phyloP scores from a whole-genome alignment of 2,113 vertebrate genomes.

The Haemorhous mexicanus region DNA sequence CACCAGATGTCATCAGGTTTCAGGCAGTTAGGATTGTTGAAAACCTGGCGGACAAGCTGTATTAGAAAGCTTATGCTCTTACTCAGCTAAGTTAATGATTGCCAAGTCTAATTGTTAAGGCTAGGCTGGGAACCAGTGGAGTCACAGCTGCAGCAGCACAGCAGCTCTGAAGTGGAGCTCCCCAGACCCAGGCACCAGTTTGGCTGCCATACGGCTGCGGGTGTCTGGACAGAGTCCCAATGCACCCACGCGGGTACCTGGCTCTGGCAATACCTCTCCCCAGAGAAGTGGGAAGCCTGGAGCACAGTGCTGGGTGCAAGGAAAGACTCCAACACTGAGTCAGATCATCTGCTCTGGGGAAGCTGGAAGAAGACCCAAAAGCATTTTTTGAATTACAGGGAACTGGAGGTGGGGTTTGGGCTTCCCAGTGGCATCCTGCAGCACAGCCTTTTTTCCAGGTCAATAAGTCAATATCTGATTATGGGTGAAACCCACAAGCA shows the following conservation, averaged over 20 bases:
- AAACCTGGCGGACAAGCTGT: not conserved
- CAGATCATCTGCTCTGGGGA: not conserved
- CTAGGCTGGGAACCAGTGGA: not conserved
- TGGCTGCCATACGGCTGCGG: rapidly evolving
- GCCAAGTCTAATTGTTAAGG: not conserved
- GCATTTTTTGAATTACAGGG: not conserved
- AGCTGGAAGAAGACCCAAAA: not conserved
- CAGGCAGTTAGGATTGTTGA: not conserved
- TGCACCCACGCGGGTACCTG: not conserved
- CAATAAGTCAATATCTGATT: not conserved
- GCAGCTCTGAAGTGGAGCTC: not conserved
- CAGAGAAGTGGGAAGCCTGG: not conserved
- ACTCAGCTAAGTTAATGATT: not conserved
- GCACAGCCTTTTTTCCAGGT: not conserved
- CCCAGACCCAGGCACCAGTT: too few relatives aligned
- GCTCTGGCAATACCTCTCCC: not conserved
- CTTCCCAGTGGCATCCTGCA: rapidly evolving
- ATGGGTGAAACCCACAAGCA: rapidly evolving
- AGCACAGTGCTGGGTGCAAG: rapidly evolving
- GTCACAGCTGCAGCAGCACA: not conserved
- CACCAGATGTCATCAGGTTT: not conserved
- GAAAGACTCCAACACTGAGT: not conserved
- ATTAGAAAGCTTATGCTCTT: not conserved
- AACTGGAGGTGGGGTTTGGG: not conserved
- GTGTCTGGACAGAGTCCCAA: not conserved